These are phyloP conservation scores for Globicephala melas DNA, from an alignment of 2,113 vertebrate species.

Conservation along the genomic window DNA sequence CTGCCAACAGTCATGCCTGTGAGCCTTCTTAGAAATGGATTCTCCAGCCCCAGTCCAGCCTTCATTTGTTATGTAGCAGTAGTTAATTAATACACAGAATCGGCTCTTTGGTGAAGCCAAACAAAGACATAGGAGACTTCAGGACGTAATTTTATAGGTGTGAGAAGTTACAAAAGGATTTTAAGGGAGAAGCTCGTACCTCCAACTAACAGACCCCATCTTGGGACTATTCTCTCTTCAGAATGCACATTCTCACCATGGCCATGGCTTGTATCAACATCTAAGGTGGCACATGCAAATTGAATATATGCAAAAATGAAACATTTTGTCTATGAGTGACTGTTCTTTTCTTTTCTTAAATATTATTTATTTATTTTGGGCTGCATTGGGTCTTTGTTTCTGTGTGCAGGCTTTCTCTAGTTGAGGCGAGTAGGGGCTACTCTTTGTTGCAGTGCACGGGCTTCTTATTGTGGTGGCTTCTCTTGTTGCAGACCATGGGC, in stretches of 20 bases:
- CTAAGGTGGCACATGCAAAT: background rate
- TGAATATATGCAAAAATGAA: background rate
- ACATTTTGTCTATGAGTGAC: background rate
- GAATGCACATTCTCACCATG: too few species aligned
- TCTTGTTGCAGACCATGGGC: too few species aligned
- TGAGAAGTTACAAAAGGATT: background rate
- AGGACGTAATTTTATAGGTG: background rate
- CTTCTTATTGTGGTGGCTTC: too few species aligned
- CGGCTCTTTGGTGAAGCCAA: background rate
- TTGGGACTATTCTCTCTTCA: background rate
- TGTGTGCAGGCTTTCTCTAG: too few species aligned
- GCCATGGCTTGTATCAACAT: background rate
- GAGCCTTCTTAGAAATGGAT: background rate
- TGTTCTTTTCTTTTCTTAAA: background rate
- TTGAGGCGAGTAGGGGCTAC: too few species aligned
- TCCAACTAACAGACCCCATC: background rate
- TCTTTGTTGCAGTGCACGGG: too few species aligned
- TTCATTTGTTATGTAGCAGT: background rate
- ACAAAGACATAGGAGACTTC: background rate
- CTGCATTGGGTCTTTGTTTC: too few species aligned
- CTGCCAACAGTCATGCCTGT: background rate
- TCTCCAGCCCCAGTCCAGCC: background rate
- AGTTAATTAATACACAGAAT: background rate
- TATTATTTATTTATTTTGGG: too few species aligned
- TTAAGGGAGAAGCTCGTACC: background rate